phyloP scores from a whole-genome alignment of 2,888 invertebrate species.

The Eilema griseolum region DNA sequence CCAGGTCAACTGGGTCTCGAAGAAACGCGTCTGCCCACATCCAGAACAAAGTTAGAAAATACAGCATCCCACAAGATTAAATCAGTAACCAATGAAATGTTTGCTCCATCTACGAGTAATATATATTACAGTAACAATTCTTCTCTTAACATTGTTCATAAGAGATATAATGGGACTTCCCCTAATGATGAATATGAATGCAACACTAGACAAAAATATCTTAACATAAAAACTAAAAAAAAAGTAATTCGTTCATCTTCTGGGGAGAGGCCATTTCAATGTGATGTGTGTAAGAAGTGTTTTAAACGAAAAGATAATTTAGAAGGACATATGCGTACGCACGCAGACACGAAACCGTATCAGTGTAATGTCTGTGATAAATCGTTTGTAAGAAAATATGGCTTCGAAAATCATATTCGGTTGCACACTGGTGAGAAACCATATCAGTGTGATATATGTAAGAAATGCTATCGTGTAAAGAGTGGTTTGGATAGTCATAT shows the following conservation, averaged over 20 bases:
- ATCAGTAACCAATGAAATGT: neutral
- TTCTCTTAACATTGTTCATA: neutral
- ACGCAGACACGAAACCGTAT: neutral
- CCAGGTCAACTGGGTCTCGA: neutral
- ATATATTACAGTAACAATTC: neutral
- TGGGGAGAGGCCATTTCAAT: neutral
- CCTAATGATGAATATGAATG: neutral
- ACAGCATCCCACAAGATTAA: neutral
- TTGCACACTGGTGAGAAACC: neutral
- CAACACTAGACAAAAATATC: neutral
- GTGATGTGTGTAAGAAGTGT: neutral
- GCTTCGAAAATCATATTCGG: neutral
- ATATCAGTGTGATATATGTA: slow-evolving; percentile 2
- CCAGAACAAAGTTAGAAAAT: neutral
- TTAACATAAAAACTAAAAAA: neutral
- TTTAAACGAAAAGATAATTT: neutral
- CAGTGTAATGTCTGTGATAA: slow-evolving; percentile 1
- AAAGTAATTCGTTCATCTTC: neutral
- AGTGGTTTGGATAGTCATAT: neutral
- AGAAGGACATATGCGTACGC: neutral
- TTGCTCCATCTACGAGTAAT: neutral
- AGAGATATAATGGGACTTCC: neutral
- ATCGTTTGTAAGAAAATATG: neutral
- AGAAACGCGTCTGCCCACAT: neutral
- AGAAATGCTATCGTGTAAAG: neutral